These are phyloP conservation scores for Anser brachyrhynchus DNA, from an alignment of 2,113 vertebrate species.

Conservation along the genomic window DNA sequence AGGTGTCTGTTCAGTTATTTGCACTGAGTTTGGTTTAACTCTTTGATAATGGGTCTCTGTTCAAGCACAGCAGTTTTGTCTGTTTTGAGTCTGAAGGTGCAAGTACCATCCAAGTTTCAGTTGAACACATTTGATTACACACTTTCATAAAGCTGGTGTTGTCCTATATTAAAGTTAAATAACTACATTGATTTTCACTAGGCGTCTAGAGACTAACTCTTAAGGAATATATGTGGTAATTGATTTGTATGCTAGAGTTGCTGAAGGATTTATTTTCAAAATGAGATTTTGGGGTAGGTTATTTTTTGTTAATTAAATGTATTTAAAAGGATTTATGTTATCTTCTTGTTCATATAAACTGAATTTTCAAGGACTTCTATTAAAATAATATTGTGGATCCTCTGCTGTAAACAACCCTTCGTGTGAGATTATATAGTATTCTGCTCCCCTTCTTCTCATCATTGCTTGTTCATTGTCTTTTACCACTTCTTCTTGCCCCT, in stretches of 20 bases:
- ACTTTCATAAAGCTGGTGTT: conserved; percentile 57
- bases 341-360: conserved; percentile 67
- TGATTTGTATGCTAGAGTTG: conserved; percentile 52
- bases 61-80: background rate
- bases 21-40: background rate
- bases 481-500: background rate
- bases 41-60: background rate
- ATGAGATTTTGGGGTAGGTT: conserved; percentile 57
- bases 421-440: conserved; percentile 50
- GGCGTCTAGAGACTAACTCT: conserved; percentile 56
- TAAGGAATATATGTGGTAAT: conserved; percentile 52
- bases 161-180: conserved; percentile 70
- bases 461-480: background rate
- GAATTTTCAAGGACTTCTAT: conserved; percentile 70
- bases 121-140: background rate
- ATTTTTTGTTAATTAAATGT: conserved; percentile 64
- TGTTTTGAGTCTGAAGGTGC: background rate
- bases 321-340: conserved; percentile 73
- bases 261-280: conserved; percentile 69
- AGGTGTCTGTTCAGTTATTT: background rate
- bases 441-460: background rate
- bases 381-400: conserved; percentile 36
- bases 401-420: conserved; percentile 61
- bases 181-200: conserved; percentile 70
- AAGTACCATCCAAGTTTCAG: background rate